Evolutionary conservation across 2,888 invertebrate genomes (phyloP).

Genomic region (Arrhopalites spinosus): DNA sequence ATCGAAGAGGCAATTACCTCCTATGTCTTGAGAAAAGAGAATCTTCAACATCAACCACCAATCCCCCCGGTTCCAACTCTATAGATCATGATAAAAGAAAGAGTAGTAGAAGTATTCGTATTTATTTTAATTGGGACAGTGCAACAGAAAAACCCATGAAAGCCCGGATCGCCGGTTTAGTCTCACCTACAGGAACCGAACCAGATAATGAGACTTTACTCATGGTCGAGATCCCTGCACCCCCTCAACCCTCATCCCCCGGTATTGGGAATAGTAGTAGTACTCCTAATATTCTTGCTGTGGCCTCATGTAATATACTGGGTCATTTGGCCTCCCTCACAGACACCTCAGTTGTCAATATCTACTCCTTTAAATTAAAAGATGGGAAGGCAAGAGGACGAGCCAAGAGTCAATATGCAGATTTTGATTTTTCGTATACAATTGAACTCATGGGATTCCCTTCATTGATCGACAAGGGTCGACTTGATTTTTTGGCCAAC

Average conservation of each 20-base stretch:
- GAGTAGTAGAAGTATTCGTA: slow-evolving; percentile 2
- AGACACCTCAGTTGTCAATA: slow-evolving; percentile 47
- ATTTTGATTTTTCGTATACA: slow-evolving; percentile 53
- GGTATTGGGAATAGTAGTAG: neutral
- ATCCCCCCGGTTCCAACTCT: neutral
- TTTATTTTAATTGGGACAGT: slow-evolving; percentile 61
- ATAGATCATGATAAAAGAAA: neutral
- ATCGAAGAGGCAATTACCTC: slow-evolving; percentile 71
- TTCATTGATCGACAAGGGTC: slow-evolving; percentile 36
- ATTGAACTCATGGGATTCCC: slow-evolving; percentile 37
- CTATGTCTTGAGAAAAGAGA: slow-evolving; percentile 65
- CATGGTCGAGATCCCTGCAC: slow-evolving; percentile 60
- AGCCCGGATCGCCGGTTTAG: slow-evolving; percentile 74
- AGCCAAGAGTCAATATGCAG: slow-evolving; percentile 49
- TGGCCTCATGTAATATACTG: slow-evolving; percentile 44
- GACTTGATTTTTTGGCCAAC: slow-evolving; percentile 46
- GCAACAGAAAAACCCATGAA: slow-evolving; percentile 63
- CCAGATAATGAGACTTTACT: slow-evolving; percentile 60
- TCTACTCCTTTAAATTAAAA: slow-evolving; percentile 52
- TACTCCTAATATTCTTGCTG: slow-evolving; percentile 15
- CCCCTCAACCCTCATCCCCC: slow-evolving; percentile 56
- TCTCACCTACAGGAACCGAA: slow-evolving; percentile 72
- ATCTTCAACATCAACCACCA: neutral
- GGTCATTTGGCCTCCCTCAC: slow-evolving; percentile 52
- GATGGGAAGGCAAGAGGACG: slow-evolving; percentile 49